These are phyloP conservation scores for Campopleginae sp. DNA, from an alignment of 2,888 invertebrate genomes.

Conservation along the genomic window DNA sequence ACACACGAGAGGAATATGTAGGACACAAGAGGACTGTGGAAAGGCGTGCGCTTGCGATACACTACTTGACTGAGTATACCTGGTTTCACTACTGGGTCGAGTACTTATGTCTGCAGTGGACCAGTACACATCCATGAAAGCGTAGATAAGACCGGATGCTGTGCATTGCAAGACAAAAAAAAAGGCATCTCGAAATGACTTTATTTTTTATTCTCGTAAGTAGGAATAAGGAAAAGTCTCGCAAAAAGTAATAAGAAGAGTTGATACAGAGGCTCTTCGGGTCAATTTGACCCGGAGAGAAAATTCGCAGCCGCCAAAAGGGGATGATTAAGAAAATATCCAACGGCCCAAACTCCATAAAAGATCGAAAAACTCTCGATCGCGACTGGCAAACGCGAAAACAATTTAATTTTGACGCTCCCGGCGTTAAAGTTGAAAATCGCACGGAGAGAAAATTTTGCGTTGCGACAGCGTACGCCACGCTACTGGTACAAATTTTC, in stretches of 20 bases:
- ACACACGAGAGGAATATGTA: slow-evolving; percentile 34
- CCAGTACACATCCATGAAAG: slow-evolving; percentile 52
- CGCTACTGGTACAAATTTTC: too few species aligned
- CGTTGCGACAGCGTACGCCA: too few species aligned
- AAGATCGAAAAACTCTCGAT: not conserved
- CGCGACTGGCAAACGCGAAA: not conserved
- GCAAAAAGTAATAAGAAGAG: not conserved
- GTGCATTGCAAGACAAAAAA: slow-evolving; percentile 35
- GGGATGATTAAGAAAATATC: not conserved
- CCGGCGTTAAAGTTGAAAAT: not conserved
- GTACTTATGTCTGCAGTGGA: slow-evolving; percentile 61
- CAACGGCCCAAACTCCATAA: not conserved
- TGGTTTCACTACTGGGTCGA: slow-evolving; percentile 71
- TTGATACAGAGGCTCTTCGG: too few species aligned
- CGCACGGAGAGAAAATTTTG: too few species aligned
- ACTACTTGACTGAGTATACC: slow-evolving; percentile 64
- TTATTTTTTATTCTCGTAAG: not conserved
- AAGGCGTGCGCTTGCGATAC: slow-evolving; percentile 41
- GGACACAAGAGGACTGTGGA: slow-evolving; percentile 42
- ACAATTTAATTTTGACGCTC: not conserved
- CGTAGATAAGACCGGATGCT: slow-evolving; percentile 39
- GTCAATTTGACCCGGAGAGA: too few species aligned
- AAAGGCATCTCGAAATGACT: slow-evolving; percentile 7
- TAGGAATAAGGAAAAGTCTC: not conserved
- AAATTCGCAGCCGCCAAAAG: not conserved